Conservation (phyloP, 2,113 vertebrate species). For the Ageneiosus marmoratus region DNA sequence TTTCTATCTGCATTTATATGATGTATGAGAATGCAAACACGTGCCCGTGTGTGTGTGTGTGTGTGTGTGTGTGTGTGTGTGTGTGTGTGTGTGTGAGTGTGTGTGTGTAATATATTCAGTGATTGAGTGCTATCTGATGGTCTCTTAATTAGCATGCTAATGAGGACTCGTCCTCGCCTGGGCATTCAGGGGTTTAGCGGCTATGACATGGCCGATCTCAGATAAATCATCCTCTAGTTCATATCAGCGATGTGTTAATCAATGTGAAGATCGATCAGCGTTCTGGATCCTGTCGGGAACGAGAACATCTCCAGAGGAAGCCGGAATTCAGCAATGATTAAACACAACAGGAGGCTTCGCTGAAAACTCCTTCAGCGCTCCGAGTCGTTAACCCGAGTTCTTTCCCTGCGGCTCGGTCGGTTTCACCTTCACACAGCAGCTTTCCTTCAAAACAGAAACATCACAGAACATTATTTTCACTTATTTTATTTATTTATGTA, state of each 20-base stretch:
- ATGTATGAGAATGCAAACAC: constrained; percentile 4
- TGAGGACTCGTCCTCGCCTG: constrained; percentile 58
- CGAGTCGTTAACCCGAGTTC: background rate
- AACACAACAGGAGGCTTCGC: background rate
- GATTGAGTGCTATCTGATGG: constrained; percentile 78
- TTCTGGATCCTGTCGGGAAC: background rate
- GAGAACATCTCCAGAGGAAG: background rate
- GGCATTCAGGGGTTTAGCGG: constrained; percentile 62
- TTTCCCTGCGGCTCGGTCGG: background rate
- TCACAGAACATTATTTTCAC: too few species aligned
- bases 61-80: constrained; percentile 20
- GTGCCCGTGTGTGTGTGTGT: constrained; percentile 2
- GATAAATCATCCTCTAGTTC: constrained; percentile 79
- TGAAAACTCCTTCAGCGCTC: background rate
- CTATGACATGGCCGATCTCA: constrained; percentile 68
- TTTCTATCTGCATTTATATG: constrained; percentile 26
- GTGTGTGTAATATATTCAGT: constrained; percentile 54
- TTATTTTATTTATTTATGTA: too few species aligned
- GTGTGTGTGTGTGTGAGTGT: constrained; percentile 23
- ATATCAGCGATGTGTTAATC: constrained; percentile 82
- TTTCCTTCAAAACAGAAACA: background rate
- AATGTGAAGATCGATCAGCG: constrained; percentile 69
- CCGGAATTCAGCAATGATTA: background rate
- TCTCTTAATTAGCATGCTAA: constrained; percentile 80
- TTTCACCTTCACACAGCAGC: background rate